Conservation (phyloP, 2,888 invertebrate genomes). For the Leucophora obtusa region DNA sequence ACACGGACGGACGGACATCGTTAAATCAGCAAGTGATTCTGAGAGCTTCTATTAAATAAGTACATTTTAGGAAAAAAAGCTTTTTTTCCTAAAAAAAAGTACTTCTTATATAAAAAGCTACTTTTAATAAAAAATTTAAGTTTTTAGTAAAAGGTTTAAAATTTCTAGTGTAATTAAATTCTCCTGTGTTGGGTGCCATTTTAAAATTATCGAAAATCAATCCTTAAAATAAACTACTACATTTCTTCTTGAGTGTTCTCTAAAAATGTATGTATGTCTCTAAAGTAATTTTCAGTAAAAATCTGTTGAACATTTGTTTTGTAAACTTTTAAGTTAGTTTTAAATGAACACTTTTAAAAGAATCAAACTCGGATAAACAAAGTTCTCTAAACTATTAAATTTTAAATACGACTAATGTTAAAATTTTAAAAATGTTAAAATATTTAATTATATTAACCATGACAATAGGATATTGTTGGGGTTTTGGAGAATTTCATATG, state of each 20-base stretch:
- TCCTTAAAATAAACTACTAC: too few relatives aligned
- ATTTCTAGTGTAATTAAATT: too few relatives aligned
- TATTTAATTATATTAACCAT: constrained; percentile 47
- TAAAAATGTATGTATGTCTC: constrained; percentile 2
- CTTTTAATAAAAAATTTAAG: too few relatives aligned
- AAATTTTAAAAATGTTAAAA: constrained; percentile 50
- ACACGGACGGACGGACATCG: too few relatives aligned
- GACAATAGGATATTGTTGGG: constrained; percentile 63
- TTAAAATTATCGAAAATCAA: too few relatives aligned
- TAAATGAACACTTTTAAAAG: constrained; percentile 35
- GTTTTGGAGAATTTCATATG: constrained; percentile 74
- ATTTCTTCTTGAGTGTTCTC: constrained; percentile 24
- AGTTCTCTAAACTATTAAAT: constrained; percentile 18
- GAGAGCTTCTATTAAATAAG: too few relatives aligned
- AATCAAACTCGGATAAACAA: constrained; percentile 33
- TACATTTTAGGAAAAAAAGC: too few relatives aligned
- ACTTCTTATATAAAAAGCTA: too few relatives aligned
- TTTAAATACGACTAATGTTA: too few relatives aligned
- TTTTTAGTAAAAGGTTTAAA: background rate
- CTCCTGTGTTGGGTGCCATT: too few relatives aligned
- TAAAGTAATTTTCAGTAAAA: constrained; percentile 20
- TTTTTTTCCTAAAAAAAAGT: too few relatives aligned
- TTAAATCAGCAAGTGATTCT: too few relatives aligned
- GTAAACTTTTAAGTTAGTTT: constrained; percentile 28
- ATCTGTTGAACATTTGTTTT: constrained; percentile 27